These are phyloP conservation scores for Syngnathus floridae DNA, from an alignment of 2,113 vertebrate genomes.

Conservation along the genomic window DNA sequence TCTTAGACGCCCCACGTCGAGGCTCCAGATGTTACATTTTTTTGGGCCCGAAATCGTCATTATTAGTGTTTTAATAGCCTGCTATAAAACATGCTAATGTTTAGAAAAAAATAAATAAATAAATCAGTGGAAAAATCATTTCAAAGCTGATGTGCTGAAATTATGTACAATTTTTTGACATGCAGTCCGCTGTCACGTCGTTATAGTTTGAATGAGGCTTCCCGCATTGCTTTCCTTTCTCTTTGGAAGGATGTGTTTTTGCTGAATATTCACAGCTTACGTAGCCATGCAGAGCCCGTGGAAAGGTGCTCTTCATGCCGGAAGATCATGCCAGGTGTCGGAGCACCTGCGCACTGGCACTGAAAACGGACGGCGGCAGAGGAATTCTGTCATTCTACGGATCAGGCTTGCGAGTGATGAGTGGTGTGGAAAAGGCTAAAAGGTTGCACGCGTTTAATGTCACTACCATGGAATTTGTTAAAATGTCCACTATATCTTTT, in stretches of 20 bases:
- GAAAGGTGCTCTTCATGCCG: conserved; percentile 83
- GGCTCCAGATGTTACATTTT: conserved; percentile 26
- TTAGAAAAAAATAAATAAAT: conserved; percentile 60
- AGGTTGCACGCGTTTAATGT: conserved; percentile 63
- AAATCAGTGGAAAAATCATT: conserved; percentile 74
- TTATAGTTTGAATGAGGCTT: conserved; percentile 45
- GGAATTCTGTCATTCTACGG: conserved; percentile 51
- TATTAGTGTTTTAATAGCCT: conserved; percentile 28
- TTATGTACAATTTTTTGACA: conserved; percentile 56
- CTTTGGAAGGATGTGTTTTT: conserved; percentile 28
- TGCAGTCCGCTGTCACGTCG: conserved; percentile 24
- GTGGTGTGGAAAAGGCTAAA: conserved; percentile 57
- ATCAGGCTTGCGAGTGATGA: conserved; percentile 37
- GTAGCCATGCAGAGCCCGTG: conserved; percentile 86
- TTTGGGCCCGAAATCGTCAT: conserved; percentile 32
- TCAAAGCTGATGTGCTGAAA: conserved; percentile 50
- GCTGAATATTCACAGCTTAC: conserved; percentile 65
- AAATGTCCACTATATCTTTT: conserved; percentile 65
- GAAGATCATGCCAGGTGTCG: conserved; percentile 67
- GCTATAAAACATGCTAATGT: conserved; percentile 75
- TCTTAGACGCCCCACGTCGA: conserved; percentile 21
- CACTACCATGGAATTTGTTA: conserved; percentile 66
- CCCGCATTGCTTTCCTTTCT: conserved; percentile 48
- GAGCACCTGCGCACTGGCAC: conserved; percentile 63
- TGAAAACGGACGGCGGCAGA: conserved; percentile 42